Base-by-base conservation (phyloP, 2,113 vertebrate genomes). In the Tychaedon coryphoeus region DNA sequence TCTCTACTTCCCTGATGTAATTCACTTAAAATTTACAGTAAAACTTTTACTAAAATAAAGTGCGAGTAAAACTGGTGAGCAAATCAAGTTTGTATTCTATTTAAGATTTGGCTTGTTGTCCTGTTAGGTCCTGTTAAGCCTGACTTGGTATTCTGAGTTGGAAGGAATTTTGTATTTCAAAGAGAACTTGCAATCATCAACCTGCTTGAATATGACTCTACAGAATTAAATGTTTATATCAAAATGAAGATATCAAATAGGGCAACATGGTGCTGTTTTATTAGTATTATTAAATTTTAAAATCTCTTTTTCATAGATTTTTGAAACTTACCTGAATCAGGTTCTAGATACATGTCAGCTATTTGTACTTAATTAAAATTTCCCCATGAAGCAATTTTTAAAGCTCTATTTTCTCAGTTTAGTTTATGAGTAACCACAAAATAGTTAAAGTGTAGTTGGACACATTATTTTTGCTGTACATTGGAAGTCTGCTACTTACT, bases 241-340 rank as follows among this genome's bases (percentile, higher is more conserved):
- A 82, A 73, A 80, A 67, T 58, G 54, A 42, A 20, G 19, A 61
- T 69, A 78, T 64, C 11, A 80, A 61, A 43, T 61, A 48, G 38
- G 40, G 71, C 26, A 20, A 93, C 18, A 57, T 8, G 42, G 14
- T 48, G 33, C 15, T 62, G 4, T 48, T 90, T 76, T 74, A 45
- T 92, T 96, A 81, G 64, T 95, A 94, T 54, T 84, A 89, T 94
- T 97, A 97, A 79, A 93, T 97, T 97, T 96, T 86, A 93, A 98
- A 98, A 97, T 97, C 87, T 97, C 75, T 85, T 93, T 89, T 96
- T 97, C 98, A 97, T 96, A 94, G 88, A 94, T 96, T 83, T 95
- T 94, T 88, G 34, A 91, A 64, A 66, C 12, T 80, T 88, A 54
- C 38, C 9, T 47, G 40, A 24, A 72, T 84, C 13, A 64, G 42